A percentile compares a stretch with the other conserved stretches of the same genome.
These are phyloP conservation scores for Hassar affinis DNA, from an alignment of 2,113 vertebrate species.

Conservation along the genomic window DNA sequence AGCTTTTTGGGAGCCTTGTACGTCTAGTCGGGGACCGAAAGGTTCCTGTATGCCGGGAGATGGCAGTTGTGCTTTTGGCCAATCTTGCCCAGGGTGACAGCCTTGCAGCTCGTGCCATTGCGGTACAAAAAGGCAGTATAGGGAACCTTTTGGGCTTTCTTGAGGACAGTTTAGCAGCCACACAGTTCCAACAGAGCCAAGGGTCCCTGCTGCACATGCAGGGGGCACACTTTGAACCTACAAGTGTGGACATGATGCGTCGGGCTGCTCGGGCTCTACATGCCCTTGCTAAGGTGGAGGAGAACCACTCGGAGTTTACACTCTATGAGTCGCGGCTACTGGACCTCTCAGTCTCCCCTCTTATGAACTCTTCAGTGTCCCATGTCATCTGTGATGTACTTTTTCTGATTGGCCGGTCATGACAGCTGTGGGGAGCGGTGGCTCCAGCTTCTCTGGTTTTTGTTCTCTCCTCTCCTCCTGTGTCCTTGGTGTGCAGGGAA, in stretches of 20 bases:
- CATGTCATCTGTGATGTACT: conserved; percentile 99
- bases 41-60: conserved; percentile 96
- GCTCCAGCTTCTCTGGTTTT: conserved; percentile 71
- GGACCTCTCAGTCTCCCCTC: conserved; percentile 96
- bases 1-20: conserved; percentile 94
- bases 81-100: conserved; percentile 98
- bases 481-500: conserved; percentile 84
- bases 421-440: conserved; percentile 93
- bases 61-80: conserved; percentile 97
- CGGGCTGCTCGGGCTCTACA: conserved; percentile 93
- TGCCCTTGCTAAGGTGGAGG: conserved; percentile 96
- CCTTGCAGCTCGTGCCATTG: conserved; percentile 92
- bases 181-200: conserved; percentile 97
- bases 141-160: conserved; percentile 95
- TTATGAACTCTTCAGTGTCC: conserved; percentile 99
- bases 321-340: conserved; percentile 98
- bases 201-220: conserved; percentile 91
- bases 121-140: conserved; percentile 95
- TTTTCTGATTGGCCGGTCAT: conserved; percentile 99
- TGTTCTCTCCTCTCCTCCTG: conserved; percentile 60
- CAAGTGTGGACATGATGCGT: conserved; percentile 99
- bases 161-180: conserved; percentile 97
- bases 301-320: conserved; percentile 99
- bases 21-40: conserved; percentile 95
- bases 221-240: conserved; percentile 93